phyloP scores from a whole-genome alignment of 2,888 invertebrate species.

The Eurytoma adleriae region DNA sequence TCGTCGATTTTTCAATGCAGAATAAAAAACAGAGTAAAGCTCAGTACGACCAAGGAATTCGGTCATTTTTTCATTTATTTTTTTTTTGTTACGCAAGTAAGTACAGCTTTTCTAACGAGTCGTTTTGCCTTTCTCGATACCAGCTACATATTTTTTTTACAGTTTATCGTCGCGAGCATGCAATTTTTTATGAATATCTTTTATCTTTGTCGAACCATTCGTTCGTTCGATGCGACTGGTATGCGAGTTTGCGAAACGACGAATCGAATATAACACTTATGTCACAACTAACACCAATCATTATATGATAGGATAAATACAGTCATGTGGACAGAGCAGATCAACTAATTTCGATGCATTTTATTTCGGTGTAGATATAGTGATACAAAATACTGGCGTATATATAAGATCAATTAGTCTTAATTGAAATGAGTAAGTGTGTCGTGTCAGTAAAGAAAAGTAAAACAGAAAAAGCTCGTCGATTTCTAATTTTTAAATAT shows the following conservation, averaged over 20 bases:
- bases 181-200: too few relatives aligned
- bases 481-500: conserved; percentile 9
- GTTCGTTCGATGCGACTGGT: conserved; percentile 52
- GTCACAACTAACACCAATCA: conserved; percentile 73
- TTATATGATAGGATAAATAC: conserved; percentile 68
- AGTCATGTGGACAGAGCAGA: conserved; percentile 72
- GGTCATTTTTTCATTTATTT: conserved; percentile 34
- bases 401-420: conserved; percentile 51
- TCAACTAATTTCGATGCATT: conserved; percentile 71
- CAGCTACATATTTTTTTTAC: conserved; percentile 56
- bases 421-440: conserved; percentile 17
- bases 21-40: conserved; percentile 39
- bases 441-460: conserved; percentile 17
- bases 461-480: conserved; percentile 47
- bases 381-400: conserved; percentile 56
- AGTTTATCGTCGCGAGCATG: neutral
- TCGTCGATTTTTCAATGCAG: neutral
- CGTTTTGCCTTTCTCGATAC: conserved; percentile 60
- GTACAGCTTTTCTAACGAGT: conserved; percentile 58
- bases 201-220: neutral
- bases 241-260: conserved; percentile 60
- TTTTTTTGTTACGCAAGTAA: conserved; percentile 51
- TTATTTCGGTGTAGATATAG: conserved; percentile 60
- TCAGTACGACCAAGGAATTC: conserved; percentile 41
- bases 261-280: conserved; percentile 62